phyloP scores from a whole-genome alignment of 2,888 invertebrate genomes.

The Trilocha varians region DNA sequence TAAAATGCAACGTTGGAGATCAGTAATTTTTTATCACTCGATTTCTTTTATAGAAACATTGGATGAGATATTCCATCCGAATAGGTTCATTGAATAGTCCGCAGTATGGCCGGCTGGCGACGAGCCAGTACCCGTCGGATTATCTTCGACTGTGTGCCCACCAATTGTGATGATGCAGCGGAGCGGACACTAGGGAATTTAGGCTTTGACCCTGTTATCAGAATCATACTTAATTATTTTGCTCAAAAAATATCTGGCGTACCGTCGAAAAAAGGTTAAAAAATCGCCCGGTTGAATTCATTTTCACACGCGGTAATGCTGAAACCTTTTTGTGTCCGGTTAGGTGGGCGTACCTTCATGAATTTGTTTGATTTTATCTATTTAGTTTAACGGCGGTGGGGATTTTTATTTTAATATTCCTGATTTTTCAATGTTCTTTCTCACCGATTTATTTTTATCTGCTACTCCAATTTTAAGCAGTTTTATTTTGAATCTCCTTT shows the following conservation, averaged over 20 bases:
- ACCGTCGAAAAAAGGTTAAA: not conserved
- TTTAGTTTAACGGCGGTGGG: too few relatives aligned
- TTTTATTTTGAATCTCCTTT: too few relatives aligned
- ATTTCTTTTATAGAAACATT: constrained; percentile 67
- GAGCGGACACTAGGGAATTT: constrained; percentile 33
- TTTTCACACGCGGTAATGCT: not conserved
- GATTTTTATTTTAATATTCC: too few relatives aligned
- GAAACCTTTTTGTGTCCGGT: not conserved
- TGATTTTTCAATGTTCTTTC: too few relatives aligned
- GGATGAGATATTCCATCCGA: constrained; percentile 66
- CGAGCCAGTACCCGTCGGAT: constrained; percentile 54
- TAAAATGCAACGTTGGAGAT: constrained; percentile 24
- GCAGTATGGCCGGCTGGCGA: constrained; percentile 65
- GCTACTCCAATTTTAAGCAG: too few relatives aligned
- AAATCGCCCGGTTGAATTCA: not conserved
- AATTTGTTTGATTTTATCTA: not conserved
- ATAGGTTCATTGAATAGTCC: constrained; percentile 70
- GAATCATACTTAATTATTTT: constrained; percentile 35
- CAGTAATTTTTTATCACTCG: constrained; percentile 53
- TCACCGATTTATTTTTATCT: too few relatives aligned
- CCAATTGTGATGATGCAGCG: constrained; percentile 61
- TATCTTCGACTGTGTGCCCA: constrained; percentile 57
- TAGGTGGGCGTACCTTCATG: not conserved
- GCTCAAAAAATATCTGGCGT: constrained; percentile 1
- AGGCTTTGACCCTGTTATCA: constrained; percentile 42